These are phyloP conservation scores for Prinia subflava DNA, from an alignment of 2,113 vertebrate genomes.

Conservation along the genomic window DNA sequence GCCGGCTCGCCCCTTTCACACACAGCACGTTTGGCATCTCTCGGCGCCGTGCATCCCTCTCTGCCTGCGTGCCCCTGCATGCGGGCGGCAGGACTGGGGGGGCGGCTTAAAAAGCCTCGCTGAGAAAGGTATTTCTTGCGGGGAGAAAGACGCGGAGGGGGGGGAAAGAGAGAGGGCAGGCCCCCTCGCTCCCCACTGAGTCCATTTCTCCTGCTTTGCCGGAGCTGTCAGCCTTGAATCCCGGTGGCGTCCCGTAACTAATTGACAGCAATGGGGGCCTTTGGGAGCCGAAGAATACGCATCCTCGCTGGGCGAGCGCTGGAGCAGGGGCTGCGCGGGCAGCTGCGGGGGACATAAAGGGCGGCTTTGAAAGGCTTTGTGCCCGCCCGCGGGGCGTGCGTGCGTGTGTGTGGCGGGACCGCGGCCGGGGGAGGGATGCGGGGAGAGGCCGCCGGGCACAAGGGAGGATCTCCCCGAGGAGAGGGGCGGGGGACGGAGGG, in stretches of 20 bases:
- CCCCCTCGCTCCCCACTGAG: slow-evolving; percentile 80
- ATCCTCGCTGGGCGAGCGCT: slow-evolving; percentile 72
- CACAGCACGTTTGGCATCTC: slow-evolving; percentile 41
- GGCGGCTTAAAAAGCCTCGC: slow-evolving; percentile 63
- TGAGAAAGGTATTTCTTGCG: slow-evolving; percentile 81
- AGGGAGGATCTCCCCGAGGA: neutral
- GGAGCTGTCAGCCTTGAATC: slow-evolving; percentile 83
- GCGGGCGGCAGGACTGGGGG: neutral
- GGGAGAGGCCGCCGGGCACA: neutral
- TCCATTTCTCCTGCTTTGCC: slow-evolving; percentile 81
- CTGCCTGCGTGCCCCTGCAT: neutral
- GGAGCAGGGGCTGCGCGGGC: slow-evolving; percentile 62
- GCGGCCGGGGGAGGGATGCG: slow-evolving; percentile 8
- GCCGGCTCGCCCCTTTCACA: neutral
- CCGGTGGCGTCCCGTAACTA: slow-evolving; percentile 84
- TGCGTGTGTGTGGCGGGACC: slow-evolving; percentile 14
- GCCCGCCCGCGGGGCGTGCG: slow-evolving; percentile 26
- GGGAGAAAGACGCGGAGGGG: slow-evolving; percentile 28
- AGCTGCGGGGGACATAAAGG: slow-evolving; percentile 76
- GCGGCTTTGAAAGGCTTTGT: slow-evolving; percentile 68
- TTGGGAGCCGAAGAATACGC: slow-evolving; percentile 79
- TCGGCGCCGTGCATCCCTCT: neutral
- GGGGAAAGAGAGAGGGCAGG: slow-evolving; percentile 61
- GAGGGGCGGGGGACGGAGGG: neutral
- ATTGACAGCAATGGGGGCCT: slow-evolving; percentile 83